Evolutionary conservation across 1,140 invertebrate genomes (phyloP).

Genomic region (Episyrphus balteatus): DNA sequence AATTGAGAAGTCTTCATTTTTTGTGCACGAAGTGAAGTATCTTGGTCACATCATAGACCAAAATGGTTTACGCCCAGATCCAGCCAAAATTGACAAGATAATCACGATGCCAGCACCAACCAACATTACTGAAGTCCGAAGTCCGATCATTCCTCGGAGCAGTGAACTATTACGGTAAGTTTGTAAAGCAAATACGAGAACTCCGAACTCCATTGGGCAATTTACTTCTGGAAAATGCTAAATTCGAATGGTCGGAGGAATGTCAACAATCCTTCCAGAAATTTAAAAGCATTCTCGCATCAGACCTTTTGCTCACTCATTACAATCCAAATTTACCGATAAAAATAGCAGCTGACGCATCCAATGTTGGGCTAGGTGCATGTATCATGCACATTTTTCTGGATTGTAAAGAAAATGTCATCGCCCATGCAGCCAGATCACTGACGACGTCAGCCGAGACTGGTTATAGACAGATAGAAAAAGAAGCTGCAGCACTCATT

Average conservation of each 20-base stretch:
- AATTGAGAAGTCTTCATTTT: too few species aligned
- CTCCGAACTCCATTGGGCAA: slow-evolving; percentile 4
- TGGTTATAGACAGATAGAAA: slow-evolving; percentile 38
- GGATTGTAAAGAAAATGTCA: slow-evolving; percentile 17
- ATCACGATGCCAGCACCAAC: slow-evolving; percentile 21
- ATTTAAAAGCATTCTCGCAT: slow-evolving; percentile 6
- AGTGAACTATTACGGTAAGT: slow-evolving; percentile 36
- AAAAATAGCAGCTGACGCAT: slow-evolving; percentile 18
- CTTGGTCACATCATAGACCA: slow-evolving; percentile 31
- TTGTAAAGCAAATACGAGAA: slow-evolving; percentile 11
- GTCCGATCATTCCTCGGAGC: slow-evolving; percentile 29
- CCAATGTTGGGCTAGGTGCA: slow-evolving; percentile 15
- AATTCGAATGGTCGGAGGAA: slow-evolving; percentile 6
- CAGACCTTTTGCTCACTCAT: slow-evolving; percentile 10
- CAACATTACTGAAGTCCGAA: slow-evolving; percentile 21
- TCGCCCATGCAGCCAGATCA: slow-evolving; percentile 29
- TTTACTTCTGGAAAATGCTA: not conserved
- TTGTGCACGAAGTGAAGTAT: slow-evolving; percentile 8
- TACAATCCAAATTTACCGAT: slow-evolving; percentile 10
- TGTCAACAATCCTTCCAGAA: slow-evolving; percentile 7
- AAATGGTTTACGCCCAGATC: slow-evolving; percentile 22
- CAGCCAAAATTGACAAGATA: slow-evolving; percentile 31
- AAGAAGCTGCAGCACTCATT: slow-evolving; percentile 37
- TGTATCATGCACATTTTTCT: slow-evolving; percentile 13
- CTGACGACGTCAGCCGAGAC: slow-evolving; percentile 30